phyloP scores from a whole-genome alignment of 2,797 vertebrate species.

The Anguilla pacifica region DNA sequence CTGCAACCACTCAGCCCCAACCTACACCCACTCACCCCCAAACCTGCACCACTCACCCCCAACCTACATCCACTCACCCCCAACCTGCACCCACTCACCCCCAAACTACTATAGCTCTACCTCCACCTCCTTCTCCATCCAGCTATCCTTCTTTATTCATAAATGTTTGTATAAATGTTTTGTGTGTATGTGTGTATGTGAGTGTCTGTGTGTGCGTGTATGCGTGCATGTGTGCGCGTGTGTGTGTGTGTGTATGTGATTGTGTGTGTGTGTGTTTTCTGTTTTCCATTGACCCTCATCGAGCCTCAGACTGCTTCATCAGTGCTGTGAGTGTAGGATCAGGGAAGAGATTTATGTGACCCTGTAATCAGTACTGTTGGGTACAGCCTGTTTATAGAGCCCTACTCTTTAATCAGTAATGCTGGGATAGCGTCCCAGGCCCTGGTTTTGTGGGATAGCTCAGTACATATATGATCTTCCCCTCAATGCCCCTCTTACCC shows the following conservation, averaged over 20 bases:
- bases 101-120: background rate
- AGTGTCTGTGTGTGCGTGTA: background rate
- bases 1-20: too few species aligned
- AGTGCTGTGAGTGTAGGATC: background rate
- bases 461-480: background rate
- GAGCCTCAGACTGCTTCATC: background rate
- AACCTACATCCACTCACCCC: background rate
- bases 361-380: too few species aligned
- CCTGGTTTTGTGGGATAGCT: background rate
- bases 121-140: background rate
- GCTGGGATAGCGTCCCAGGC: background rate
- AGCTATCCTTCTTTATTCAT: too few species aligned
- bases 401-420: background rate
- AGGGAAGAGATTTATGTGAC: background rate
- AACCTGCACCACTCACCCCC: too few species aligned
- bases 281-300: background rate
- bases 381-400: background rate
- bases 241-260: background rate
- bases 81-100: background rate
- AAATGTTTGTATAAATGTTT: background rate
- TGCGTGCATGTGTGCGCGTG: background rate
- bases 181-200: background rate
- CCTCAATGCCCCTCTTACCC: conserved; percentile 11
- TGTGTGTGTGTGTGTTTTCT: background rate
- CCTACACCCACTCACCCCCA: background rate